Conservation (phyloP, 2,797 vertebrate genomes). For the Schizothorax lantsangensis region DNA sequence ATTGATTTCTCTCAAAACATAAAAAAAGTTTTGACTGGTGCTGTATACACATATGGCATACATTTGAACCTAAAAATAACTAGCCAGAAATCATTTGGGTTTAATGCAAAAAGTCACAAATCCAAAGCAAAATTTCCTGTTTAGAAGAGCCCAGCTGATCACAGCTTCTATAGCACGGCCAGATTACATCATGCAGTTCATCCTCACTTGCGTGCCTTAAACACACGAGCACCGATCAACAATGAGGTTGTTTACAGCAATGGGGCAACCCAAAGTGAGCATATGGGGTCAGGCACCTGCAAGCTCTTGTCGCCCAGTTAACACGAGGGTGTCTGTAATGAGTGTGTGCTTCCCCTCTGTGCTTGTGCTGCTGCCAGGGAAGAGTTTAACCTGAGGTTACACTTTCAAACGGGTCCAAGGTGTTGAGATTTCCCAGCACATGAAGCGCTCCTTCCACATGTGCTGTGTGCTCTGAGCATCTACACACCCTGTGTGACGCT, state of each 20-base stretch:
- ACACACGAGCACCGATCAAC: slow-evolving; percentile 49
- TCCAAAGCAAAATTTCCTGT: neutral
- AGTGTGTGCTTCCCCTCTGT: slow-evolving; percentile 32
- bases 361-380: slow-evolving; percentile 55
- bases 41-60: neutral
- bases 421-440: slow-evolving; percentile 64
- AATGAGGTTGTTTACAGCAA: slow-evolving; percentile 55
- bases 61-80: neutral
- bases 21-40: neutral
- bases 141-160: neutral
- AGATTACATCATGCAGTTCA: slow-evolving; percentile 51
- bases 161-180: neutral
- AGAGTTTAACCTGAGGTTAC: slow-evolving; percentile 63
- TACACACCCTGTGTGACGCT: slow-evolving; percentile 50
- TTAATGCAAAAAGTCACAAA: neutral
- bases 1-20: neutral
- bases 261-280: slow-evolving; percentile 5
- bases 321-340: slow-evolving; percentile 37
- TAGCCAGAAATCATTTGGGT: neutral
- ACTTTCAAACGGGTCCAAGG: slow-evolving; percentile 68
- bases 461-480: neutral
- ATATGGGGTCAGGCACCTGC: slow-evolving; percentile 64
- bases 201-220: slow-evolving; percentile 32
- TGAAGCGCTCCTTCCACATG: slow-evolving; percentile 45
- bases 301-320: slow-evolving; percentile 70